Conservation (phyloP, 2,113 vertebrate genomes). For the Chloebia gouldiae region DNA sequence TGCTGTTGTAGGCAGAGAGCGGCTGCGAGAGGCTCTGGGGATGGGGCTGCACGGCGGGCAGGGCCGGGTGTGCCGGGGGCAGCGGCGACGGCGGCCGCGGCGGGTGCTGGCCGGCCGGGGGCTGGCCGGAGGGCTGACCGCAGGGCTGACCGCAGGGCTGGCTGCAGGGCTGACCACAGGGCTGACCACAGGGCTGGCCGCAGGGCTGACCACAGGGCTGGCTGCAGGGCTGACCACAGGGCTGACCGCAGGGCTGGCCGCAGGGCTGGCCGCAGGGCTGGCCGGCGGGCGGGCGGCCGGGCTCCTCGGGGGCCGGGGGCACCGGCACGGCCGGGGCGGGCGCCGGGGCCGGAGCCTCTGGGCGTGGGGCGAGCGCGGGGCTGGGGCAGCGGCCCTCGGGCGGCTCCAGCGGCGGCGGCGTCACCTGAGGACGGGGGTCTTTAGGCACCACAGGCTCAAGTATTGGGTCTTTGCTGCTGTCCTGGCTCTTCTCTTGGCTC, state of each 20-base stretch:
- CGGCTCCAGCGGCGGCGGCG: constrained; percentile 56
- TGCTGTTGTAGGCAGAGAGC: constrained; percentile 86
- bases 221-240: too few species aligned
- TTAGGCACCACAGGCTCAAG: constrained; percentile 78
- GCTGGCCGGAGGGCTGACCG: constrained; percentile 4
- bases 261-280: too few species aligned
- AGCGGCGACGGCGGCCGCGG: constrained; percentile 77
- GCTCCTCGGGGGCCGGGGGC: too few species aligned
- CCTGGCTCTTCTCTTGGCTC: constrained; percentile 95
- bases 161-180: background rate
- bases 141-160: background rate
- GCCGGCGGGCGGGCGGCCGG: background rate
- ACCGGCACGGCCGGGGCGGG: too few species aligned
- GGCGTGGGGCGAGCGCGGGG: constrained; percentile 36
- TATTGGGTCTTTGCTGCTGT: constrained; percentile 81
- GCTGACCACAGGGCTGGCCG: background rate
- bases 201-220: background rate
- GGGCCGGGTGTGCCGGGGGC: constrained; percentile 74
- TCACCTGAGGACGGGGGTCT: constrained; percentile 71
- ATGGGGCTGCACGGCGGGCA: constrained; percentile 75
- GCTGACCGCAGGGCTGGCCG: too few species aligned
- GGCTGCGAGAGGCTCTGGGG: constrained; percentile 81
- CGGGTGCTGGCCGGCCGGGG: constrained; percentile 59
- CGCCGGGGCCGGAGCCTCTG: background rate
- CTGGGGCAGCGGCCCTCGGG: constrained; percentile 63